Evolutionary conservation across 2,888 invertebrate genomes (phyloP).

Genomic region (Hypomecis punctinalis): DNA sequence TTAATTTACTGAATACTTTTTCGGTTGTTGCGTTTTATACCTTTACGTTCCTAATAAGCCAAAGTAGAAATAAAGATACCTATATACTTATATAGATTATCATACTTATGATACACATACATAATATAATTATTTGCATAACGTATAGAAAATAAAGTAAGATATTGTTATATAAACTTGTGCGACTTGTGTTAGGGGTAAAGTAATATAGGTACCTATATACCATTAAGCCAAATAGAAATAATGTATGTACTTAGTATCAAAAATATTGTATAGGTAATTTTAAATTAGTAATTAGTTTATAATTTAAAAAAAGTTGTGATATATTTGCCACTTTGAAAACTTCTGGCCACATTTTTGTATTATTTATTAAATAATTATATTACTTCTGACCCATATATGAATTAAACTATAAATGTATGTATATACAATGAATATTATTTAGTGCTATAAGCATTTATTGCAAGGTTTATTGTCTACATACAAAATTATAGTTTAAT

Average conservation of each 20-base stretch:
- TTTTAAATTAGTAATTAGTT: slow-evolving; percentile 1
- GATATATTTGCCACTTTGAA: slow-evolving; percentile 7
- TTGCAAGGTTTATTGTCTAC: no score
- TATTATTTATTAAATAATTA: no score
- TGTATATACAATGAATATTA: no score
- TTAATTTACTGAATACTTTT: not conserved
- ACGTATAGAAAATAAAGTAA: no score
- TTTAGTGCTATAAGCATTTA: no score
- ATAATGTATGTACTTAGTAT: not conserved
- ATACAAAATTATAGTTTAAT: not conserved
- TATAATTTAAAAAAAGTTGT: not conserved
- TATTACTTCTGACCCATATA: no score
- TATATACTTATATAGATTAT: slow-evolving; percentile 12
- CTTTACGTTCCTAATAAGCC: slow-evolving; percentile 58
- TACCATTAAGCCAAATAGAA: slow-evolving; percentile 39
- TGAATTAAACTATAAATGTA: no score
- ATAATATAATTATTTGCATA: no score
- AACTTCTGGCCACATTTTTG: not conserved
- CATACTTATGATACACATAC: not conserved
- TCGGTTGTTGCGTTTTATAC: slow-evolving; percentile 7
- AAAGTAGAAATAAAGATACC: slow-evolving; percentile 48
- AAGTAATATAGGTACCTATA: slow-evolving; percentile 13
- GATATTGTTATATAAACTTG: not conserved
- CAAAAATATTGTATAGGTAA: no score
- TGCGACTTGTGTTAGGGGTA: not conserved